phyloP scores from a whole-genome alignment of 2,797 vertebrate species.

The Sparidentex hasta region DNA sequence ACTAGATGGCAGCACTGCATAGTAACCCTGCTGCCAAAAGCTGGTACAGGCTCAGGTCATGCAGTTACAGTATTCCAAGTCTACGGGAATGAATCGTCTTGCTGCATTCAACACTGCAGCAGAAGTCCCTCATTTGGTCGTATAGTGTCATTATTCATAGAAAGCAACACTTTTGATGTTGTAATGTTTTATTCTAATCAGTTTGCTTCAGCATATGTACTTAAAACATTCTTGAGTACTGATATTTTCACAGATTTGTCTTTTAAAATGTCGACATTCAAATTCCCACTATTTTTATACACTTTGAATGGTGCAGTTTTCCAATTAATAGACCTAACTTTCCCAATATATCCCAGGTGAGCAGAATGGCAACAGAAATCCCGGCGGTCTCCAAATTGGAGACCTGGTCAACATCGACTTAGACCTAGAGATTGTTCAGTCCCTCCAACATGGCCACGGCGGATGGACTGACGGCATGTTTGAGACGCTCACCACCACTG shows the following conservation, averaged over 20 bases:
- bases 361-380: slow-evolving; percentile 98
- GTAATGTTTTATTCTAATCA: neutral
- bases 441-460: slow-evolving; percentile 97
- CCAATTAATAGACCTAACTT: neutral
- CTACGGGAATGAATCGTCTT: slow-evolving; percentile 46
- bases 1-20: slow-evolving; percentile 84
- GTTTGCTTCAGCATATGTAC: neutral
- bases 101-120: slow-evolving; percentile 52
- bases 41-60: slow-evolving; percentile 36
- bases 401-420: slow-evolving; percentile 99
- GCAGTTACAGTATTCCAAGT: slow-evolving; percentile 52
- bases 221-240: neutral
- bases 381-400: slow-evolving; percentile 96
- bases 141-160: slow-evolving; percentile 15
- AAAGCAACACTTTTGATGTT: neutral
- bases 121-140: slow-evolving; percentile 10
- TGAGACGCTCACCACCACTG: slow-evolving; percentile 98
- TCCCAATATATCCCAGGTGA: slow-evolving; percentile 86
- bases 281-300: accelerated
- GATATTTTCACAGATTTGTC: neutral
- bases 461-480: slow-evolving; percentile 99
- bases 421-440: slow-evolving; percentile 98
- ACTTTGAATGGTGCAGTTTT: neutral
- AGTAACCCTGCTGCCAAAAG: slow-evolving; percentile 44
- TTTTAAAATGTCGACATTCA: neutral